Evolutionary conservation across 2,888 invertebrate genomes (phyloP).

Genomic region (Aphodius granarius): DNA sequence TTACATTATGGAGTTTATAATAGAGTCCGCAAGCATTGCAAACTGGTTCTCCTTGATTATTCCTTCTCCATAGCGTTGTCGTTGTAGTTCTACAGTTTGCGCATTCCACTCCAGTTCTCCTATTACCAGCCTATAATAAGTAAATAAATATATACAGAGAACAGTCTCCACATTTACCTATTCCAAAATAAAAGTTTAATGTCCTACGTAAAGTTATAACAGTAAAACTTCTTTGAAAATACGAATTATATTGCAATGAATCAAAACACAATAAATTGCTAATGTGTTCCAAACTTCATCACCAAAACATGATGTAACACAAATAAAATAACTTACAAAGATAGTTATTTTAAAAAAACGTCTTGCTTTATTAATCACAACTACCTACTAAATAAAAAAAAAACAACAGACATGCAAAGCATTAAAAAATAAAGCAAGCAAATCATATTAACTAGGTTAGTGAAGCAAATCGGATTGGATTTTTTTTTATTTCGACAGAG

Average conservation of each 20-base stretch:
- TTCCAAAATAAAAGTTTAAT: too few species aligned
- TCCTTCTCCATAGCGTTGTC: slow-evolving; percentile 96
- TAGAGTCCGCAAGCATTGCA: slow-evolving; percentile 96
- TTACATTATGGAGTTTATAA: slow-evolving; percentile 81
- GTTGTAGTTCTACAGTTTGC: slow-evolving; percentile 95
- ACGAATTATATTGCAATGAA: too few species aligned
- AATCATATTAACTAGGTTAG: not conserved
- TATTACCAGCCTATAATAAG: slow-evolving; percentile 36
- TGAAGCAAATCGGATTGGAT: not conserved
- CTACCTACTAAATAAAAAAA: not conserved
- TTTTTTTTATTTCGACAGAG: not conserved
- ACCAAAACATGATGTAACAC: too few species aligned
- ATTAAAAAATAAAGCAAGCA: not conserved
- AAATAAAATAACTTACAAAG: too few species aligned
- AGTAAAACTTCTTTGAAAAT: too few species aligned
- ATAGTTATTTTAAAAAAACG: too few species aligned
- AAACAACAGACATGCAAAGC: not conserved
- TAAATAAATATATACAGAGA: not conserved
- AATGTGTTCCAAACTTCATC: too few species aligned
- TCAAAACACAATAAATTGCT: too few species aligned
- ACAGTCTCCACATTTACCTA: too few species aligned
- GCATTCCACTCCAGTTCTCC: slow-evolving; percentile 81
- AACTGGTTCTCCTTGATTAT: slow-evolving; percentile 97
- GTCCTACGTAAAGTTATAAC: too few species aligned
- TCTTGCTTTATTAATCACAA: too few species aligned